Percentiles rank a stretch among this genome's conserved stretches.
phyloP scores from a whole-genome alignment of 2,113 vertebrate genomes.

The Atrichornis clamosus region DNA sequence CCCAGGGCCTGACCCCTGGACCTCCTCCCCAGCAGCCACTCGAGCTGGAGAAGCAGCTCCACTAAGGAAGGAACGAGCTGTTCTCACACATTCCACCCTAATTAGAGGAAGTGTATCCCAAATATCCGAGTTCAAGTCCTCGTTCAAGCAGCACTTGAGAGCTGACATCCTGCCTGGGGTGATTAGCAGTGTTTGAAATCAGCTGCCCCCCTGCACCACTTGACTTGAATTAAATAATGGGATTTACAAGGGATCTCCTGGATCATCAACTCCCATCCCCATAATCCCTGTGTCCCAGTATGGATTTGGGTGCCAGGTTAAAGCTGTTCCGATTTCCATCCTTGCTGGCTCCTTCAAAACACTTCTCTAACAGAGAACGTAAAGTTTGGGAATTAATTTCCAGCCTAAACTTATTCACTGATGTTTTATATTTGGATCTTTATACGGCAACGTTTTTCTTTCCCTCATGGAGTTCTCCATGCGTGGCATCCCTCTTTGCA shows the following conservation, averaged over 20 bases:
- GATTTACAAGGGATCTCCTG: not conserved
- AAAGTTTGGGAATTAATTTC: not conserved
- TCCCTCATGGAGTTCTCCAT: not conserved
- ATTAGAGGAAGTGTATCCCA: not conserved
- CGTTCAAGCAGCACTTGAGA: not conserved
- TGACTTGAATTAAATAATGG: not conserved
- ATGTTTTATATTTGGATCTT: not conserved
- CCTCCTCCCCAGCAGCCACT: not conserved
- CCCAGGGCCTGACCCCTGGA: not conserved
- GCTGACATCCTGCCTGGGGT: not conserved
- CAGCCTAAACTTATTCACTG: not conserved
- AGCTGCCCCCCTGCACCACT: not conserved
- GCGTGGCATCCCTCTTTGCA: not conserved
- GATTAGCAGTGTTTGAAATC: not conserved
- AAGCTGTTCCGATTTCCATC: not conserved
- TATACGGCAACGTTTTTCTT: not conserved
- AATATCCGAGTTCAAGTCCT: not conserved
- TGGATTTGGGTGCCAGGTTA: not conserved
- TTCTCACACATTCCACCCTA: not conserved
- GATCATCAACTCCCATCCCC: not conserved
- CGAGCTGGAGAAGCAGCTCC: not conserved
- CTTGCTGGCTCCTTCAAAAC: not conserved
- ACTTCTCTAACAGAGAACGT: not conserved
- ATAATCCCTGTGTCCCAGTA: not conserved
- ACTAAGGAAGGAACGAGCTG: rapidly evolving